Percentiles rank a stretch among this genome's conserved stretches.
phyloP scores from a whole-genome alignment of 2,113 vertebrate species.

The Antechinus flavipes region DNA sequence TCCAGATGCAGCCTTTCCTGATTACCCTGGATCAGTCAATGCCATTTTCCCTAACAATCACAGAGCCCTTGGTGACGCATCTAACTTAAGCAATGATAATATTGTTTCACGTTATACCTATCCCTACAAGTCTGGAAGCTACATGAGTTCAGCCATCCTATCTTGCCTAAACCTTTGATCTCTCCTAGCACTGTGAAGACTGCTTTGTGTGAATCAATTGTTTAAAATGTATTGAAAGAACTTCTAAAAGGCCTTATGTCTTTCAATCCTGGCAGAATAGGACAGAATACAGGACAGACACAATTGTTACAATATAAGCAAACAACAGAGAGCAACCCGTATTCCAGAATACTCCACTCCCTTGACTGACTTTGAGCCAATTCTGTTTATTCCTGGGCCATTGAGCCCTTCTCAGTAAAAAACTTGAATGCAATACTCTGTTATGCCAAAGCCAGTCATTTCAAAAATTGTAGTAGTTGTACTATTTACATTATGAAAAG shows the following conservation, averaged over 20 bases:
- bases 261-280: background rate
- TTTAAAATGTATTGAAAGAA: background rate
- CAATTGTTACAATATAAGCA: background rate
- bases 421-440: background rate
- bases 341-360: background rate
- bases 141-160: background rate
- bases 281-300: background rate
- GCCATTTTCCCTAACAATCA: background rate
- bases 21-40: background rate
- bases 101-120: background rate
- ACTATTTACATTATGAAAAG: background rate
- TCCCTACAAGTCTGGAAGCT: background rate
- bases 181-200: background rate
- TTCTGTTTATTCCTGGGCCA: background rate
- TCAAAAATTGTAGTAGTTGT: background rate
- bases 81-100: background rate
- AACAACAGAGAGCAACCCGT: background rate
- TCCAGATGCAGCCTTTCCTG: background rate
- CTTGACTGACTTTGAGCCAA: background rate
- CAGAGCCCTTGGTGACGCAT: background rate
- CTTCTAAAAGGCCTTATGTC: background rate
- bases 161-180: too few relatives aligned
- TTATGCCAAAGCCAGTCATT: background rate
- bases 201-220: background rate
- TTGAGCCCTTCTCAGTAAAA: background rate